phyloP scores from a whole-genome alignment of 2,888 invertebrate species.

The Xestia ashworthii region DNA sequence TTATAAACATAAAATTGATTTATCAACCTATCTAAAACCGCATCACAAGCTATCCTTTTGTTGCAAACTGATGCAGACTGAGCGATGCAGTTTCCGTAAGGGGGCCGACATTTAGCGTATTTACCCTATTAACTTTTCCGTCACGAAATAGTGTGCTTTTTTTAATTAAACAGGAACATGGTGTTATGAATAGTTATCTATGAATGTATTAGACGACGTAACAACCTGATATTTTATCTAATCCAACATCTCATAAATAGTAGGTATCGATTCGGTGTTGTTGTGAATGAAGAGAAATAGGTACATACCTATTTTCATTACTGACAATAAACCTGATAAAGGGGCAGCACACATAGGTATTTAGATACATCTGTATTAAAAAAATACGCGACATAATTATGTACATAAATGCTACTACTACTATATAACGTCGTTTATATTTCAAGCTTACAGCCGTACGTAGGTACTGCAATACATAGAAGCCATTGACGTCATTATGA shows the following conservation, averaged over 20 bases:
- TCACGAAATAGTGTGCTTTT: background rate
- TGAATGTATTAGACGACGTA: conserved; percentile 6
- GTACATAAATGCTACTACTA: background rate
- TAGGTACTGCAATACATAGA: conserved; percentile 20
- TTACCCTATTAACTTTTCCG: background rate
- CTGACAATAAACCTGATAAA: conserved; percentile 15
- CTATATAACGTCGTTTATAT: conserved; percentile 3
- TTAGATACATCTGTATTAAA: background rate
- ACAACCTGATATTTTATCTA: conserved; percentile 34
- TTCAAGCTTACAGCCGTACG: conserved; percentile 3
- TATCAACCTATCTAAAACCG: no score
- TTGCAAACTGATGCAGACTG: no score
- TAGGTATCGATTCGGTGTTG: conserved; percentile 21
- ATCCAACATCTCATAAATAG: conserved; percentile 15
- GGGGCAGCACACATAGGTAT: background rate
- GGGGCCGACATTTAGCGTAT: no score
- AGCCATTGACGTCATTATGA: conserved; percentile 48
- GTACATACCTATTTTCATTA: conserved; percentile 12
- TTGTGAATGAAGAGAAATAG: conserved; percentile 25
- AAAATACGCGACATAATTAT: background rate
- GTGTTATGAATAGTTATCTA: background rate
- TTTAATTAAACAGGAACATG: conserved; percentile 11
- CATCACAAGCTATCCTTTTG: no score
- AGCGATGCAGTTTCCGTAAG: no score
- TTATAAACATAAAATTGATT: no score